Conservation (phyloP, 2,888 invertebrate genomes). For the Leistus spinibarbis region DNA sequence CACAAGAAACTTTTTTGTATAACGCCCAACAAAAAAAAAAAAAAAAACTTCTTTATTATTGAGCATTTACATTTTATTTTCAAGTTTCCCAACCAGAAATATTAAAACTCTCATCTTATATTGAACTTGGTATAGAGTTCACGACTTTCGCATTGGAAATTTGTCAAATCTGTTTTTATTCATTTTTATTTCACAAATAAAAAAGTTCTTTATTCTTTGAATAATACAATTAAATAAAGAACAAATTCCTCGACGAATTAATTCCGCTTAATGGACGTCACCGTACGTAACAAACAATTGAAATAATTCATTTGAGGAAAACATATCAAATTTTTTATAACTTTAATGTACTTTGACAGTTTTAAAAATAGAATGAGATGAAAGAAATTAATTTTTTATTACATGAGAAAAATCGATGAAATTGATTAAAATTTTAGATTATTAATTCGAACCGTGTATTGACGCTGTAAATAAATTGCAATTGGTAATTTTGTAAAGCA, state of each 20-base stretch:
- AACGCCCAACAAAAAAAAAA: not conserved
- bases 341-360: not conserved
- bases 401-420: not conserved
- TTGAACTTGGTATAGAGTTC: too few species aligned
- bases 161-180: not conserved
- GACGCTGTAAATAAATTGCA: too few species aligned
- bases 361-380: not conserved
- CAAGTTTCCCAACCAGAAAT: not conserved
- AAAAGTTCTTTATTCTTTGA: too few species aligned
- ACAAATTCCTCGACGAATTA: too few species aligned
- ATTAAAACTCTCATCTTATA: not conserved
- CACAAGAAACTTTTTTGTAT: not conserved
- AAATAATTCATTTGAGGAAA: not conserved
- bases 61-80: not conserved
- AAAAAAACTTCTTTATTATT: too few species aligned
- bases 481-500: too few species aligned
- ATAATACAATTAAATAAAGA: not conserved
- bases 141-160: too few species aligned
- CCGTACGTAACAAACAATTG: not conserved
- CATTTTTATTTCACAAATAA: not conserved
- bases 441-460: too few species aligned
- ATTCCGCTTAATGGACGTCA: not conserved
- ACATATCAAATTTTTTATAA: too few species aligned
- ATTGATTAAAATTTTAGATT: not conserved
- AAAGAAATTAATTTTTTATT: not conserved